Evolutionary conservation across 2,888 invertebrate species (phyloP), one percentile per base, ranked within the genome.

Genomic region (Phalera bucephala): DNA sequence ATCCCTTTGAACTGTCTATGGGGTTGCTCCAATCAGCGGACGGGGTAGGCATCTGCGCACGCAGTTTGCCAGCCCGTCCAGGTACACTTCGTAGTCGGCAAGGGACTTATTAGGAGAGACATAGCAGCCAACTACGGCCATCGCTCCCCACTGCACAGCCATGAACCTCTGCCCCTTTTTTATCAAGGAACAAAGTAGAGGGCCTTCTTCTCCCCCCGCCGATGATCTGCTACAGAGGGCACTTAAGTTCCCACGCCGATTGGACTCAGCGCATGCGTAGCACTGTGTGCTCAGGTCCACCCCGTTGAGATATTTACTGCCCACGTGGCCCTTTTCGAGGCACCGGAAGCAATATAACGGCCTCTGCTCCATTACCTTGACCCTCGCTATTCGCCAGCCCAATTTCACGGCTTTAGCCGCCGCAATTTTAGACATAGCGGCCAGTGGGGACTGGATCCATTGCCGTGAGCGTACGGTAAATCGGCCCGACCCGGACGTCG

Each of bases 11-110:
- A 36, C 40, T 27, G 6, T 43, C 48, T 7, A n/a, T 23, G 0
- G 31, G 36, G n/a, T 38, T 40, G 5, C 45, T 45, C 42, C 40
- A 45, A 44, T 10, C 4, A 17, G 22, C 2, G 40, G 35, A 14
- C 15, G 14, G 7, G 42, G 34, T 2, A n/a, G 17, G 8, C 7
- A 13, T 10, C 17, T 29, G 11, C 20, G 14, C 3, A 42, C 17
- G 1, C 42, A 19, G n/a, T 23, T 29, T 1, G 25, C 29, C 9
- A 47, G 3, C 9, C n/a, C 10, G 5, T 23, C 27, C 2, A 41
- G 36, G 29, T 31, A 36, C 7, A 5, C 10, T 13, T 36, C 36
- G n/a, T 36, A 31, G 1, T 30, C 36, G 2, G 31, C 26, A 1
- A 46, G 34, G n/a, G 13, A 12, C 9, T 34, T 28, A 13, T 40